Conservation (phyloP, 2,797 vertebrate genomes). For the Mico argentatus region DNA sequence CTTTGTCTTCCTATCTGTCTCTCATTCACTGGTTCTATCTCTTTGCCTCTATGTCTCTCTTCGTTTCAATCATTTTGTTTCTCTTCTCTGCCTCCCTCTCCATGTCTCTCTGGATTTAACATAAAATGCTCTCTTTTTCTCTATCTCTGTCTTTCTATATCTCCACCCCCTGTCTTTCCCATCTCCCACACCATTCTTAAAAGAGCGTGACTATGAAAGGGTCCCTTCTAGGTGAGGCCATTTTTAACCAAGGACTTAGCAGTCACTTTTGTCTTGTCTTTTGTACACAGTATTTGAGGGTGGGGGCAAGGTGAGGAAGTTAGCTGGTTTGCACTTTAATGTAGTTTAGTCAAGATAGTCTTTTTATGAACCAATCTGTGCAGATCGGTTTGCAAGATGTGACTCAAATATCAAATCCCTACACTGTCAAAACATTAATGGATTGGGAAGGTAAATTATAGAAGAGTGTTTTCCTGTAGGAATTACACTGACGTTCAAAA, state of each 20-base stretch:
- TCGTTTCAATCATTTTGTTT: background rate
- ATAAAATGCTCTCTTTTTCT: background rate
- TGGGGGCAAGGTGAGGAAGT: background rate
- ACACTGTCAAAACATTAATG: conserved; percentile 58
- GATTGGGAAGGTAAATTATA: conserved; percentile 62
- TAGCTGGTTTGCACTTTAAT: fast-evolving
- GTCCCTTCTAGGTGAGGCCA: background rate
- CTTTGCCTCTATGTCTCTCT: background rate
- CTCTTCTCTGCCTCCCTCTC: background rate
- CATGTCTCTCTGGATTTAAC: background rate
- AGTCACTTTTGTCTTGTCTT: background rate
- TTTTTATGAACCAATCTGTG: conserved; percentile 48
- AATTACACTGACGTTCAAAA: conserved; percentile 68
- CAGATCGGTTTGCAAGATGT: conserved; percentile 59
- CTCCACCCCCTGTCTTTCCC: background rate
- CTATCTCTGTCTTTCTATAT: background rate
- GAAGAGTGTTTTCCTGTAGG: conserved; percentile 55
- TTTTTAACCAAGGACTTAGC: fast-evolving
- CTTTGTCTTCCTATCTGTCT: background rate
- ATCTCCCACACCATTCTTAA: background rate
- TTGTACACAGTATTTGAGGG: background rate
- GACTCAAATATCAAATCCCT: conserved; percentile 36
- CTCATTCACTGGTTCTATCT: background rate
- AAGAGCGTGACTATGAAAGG: background rate
- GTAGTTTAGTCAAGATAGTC: background rate